Evolutionary conservation across 2,797 vertebrate species (phyloP).

Genomic region (Mus minutoides): DNA sequence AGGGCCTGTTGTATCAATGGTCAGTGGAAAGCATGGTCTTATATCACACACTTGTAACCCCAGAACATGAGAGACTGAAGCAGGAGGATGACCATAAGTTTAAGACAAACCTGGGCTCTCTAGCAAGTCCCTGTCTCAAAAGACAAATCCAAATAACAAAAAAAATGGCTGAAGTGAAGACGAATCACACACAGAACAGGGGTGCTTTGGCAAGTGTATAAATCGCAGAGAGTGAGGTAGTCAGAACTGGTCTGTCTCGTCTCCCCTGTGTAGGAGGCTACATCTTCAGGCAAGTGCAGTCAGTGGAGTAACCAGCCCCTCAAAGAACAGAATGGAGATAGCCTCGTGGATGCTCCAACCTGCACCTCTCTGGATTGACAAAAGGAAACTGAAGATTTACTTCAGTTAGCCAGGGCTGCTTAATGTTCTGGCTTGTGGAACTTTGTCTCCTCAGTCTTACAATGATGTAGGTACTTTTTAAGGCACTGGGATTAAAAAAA

Average conservation of each 20-base stretch:
- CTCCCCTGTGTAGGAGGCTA: too few relatives aligned
- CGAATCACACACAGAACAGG: neutral
- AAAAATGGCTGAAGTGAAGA: neutral
- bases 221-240: neutral
- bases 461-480: constrained; percentile 8
- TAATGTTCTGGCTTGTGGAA: neutral
- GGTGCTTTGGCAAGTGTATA: neutral
- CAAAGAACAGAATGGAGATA: neutral
- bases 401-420: neutral
- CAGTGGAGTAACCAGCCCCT: neutral
- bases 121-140: neutral
- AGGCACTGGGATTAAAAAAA: neutral
- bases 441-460: neutral
- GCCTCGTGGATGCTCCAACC: neutral
- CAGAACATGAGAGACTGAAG: neutral
- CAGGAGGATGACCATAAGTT: neutral
- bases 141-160: neutral
- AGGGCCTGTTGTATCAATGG: neutral
- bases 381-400: neutral
- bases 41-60: neutral
- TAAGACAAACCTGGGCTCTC: neutral
- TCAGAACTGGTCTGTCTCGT: neutral
- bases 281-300: neutral
- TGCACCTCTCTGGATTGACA: neutral
- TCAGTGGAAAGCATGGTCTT: neutral